phyloP scores from a whole-genome alignment of 2,113 vertebrate species.

The Ptyas mucosa region DNA sequence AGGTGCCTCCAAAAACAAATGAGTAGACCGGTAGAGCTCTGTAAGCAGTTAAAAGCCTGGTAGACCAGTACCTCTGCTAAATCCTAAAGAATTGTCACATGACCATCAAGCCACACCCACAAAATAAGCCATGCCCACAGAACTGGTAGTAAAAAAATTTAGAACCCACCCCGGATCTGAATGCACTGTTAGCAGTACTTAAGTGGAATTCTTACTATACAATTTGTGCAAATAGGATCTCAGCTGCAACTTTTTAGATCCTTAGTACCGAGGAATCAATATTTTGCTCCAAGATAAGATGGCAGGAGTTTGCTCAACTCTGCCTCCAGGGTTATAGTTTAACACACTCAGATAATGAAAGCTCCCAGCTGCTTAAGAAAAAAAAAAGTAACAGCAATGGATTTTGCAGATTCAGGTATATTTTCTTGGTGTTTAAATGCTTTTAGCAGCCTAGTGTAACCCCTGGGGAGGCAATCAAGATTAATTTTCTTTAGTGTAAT shows the following conservation, averaged over 20 bases:
- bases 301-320: neutral
- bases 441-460: neutral
- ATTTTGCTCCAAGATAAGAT: neutral
- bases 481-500: conserved; percentile 12
- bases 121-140: too few species aligned
- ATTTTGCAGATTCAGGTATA: conserved; percentile 13
- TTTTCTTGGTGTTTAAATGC: neutral
- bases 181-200: neutral
- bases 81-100: too few species aligned
- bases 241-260: neutral
- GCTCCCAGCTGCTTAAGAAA: neutral
- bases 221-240: neutral
- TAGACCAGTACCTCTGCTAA: too few species aligned
- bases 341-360: conserved; percentile 9
- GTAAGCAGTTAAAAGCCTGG: too few species aligned
- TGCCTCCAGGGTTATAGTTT: neutral
- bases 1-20: too few species aligned
- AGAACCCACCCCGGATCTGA: neutral
- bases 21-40: too few species aligned
- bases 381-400: neutral
- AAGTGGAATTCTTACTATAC: too few species aligned
- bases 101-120: too few species aligned
- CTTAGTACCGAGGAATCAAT: neutral
- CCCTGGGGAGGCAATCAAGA: neutral
- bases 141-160: too few species aligned